Evolutionary conservation across 53 echinoderm and acorn worm genomes (phyloP).

Genomic region (Apostichopus leukothele): DNA sequence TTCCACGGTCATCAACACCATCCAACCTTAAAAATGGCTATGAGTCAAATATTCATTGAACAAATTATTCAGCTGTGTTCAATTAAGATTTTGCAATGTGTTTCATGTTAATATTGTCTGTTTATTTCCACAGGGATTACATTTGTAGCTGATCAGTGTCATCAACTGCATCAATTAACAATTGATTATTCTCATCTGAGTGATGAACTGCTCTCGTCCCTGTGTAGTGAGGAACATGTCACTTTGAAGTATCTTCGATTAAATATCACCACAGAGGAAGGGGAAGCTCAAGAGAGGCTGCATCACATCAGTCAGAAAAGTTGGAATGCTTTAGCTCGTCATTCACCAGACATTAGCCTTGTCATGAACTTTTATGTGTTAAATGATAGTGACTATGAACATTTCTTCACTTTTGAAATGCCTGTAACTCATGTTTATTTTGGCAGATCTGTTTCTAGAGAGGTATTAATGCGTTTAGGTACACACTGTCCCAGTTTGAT

Average conservation of each 20-base stretch:
- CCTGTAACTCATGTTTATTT: slow-evolving; percentile 83
- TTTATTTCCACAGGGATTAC: slow-evolving; percentile 61
- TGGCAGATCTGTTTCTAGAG: slow-evolving; percentile 67
- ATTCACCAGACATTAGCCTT: slow-evolving; percentile 66
- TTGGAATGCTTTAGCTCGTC: slow-evolving; percentile 67
- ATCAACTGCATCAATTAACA: slow-evolving; percentile 74
- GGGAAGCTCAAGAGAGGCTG: slow-evolving; percentile 40
- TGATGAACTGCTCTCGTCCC: slow-evolving; percentile 66
- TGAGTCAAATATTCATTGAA: too few relatives aligned
- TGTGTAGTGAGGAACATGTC: slow-evolving; percentile 71
- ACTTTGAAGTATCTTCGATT: slow-evolving; percentile 67
- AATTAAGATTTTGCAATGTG: too few relatives aligned
- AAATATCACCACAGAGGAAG: slow-evolving; percentile 56
- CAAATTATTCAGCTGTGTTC: too few relatives aligned
- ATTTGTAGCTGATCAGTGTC: slow-evolving; percentile 66
- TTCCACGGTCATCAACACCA: too few relatives aligned
- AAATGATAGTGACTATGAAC: slow-evolving; percentile 63
- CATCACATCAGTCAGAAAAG: slow-evolving; percentile 64
- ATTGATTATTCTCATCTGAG: slow-evolving; percentile 84
- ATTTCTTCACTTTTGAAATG: slow-evolving; percentile 63
- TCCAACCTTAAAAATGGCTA: too few relatives aligned
- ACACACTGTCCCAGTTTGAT: slow-evolving; percentile 72
- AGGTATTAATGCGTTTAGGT: slow-evolving; percentile 68
- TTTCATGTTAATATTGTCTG: too few relatives aligned
- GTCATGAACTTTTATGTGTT: slow-evolving; percentile 77